phyloP scores from a whole-genome alignment of 2,888 invertebrate genomes.

The Nephrotoma appendiculata region DNA sequence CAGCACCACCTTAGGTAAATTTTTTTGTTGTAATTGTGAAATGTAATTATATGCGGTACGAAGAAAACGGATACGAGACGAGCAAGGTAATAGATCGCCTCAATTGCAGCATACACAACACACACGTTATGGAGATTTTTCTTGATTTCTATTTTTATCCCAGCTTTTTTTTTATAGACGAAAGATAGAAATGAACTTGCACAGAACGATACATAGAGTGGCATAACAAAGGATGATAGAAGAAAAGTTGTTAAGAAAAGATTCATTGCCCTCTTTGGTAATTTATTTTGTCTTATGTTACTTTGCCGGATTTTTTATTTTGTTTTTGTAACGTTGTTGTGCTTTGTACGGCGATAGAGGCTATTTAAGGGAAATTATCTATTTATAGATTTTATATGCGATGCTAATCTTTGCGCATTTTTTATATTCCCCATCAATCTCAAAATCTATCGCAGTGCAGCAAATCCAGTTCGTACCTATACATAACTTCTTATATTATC shows the following conservation, averaged over 20 bases:
- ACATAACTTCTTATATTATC: background rate
- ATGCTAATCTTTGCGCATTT: background rate
- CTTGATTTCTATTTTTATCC: background rate
- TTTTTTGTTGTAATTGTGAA: background rate
- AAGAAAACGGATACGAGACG: background rate
- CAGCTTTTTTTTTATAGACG: background rate
- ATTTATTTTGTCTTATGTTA: background rate
- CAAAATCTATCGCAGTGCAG: background rate
- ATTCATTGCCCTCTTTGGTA: background rate
- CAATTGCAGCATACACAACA: background rate
- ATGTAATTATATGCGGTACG: background rate
- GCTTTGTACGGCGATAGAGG: background rate
- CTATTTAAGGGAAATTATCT: background rate
- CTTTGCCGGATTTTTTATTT: background rate
- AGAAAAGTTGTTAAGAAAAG: background rate
- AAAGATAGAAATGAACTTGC: background rate
- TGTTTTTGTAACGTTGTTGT: background rate
- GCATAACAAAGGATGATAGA: background rate
- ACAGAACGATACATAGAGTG: background rate
- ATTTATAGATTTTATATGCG: background rate
- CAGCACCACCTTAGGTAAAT: background rate
- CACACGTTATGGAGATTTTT: background rate
- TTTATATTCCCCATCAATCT: background rate
- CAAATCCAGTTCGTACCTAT: background rate
- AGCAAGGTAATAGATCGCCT: background rate